A percentile compares a stretch with the other conserved stretches of the same genome.
Evolutionary conservation across 2,113 vertebrate genomes (phyloP).

Genomic region (Gyps fulvus): DNA sequence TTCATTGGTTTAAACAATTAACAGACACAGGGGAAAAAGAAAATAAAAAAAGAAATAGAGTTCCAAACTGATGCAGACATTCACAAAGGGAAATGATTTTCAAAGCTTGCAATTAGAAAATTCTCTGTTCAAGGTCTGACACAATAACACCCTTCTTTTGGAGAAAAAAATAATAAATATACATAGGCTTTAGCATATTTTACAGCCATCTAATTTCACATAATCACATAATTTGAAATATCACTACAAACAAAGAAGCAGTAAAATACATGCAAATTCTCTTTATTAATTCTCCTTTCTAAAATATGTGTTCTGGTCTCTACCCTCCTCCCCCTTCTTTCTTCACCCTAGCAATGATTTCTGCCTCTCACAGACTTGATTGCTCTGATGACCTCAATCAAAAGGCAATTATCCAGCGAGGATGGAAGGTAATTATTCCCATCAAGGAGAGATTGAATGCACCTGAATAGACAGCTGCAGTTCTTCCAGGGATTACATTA

Average conservation of each 20-base stretch:
- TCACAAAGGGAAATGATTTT: neutral
- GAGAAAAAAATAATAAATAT: neutral
- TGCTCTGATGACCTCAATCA: conserved; percentile 98
- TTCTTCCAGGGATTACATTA: conserved; percentile 79
- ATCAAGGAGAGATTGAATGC: conserved; percentile 80
- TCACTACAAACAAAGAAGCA: neutral
- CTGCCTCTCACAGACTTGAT: conserved; percentile 83
- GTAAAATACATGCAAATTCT: conserved; percentile 2
- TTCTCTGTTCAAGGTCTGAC: neutral
- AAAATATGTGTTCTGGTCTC: conserved; percentile 29
- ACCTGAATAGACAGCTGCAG: conserved; percentile 85
- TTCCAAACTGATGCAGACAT: neutral
- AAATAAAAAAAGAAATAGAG: neutral
- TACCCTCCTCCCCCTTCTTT: conserved; percentile 36
- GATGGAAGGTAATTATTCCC: conserved; percentile 88
- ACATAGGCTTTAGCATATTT: neutral
- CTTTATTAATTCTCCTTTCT: conserved; percentile 33
- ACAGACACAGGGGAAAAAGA: neutral
- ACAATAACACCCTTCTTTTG: neutral
- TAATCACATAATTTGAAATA: conserved; percentile 37
- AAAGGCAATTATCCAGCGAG: conserved; percentile 91
- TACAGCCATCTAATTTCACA: conserved; percentile 33
- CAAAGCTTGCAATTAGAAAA: neutral
- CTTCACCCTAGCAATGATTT: conserved; percentile 70
- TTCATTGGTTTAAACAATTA: neutral